These are phyloP conservation scores for Microplitis manilae DNA, from an alignment of 2,888 invertebrate genomes.

Conservation along the genomic window DNA sequence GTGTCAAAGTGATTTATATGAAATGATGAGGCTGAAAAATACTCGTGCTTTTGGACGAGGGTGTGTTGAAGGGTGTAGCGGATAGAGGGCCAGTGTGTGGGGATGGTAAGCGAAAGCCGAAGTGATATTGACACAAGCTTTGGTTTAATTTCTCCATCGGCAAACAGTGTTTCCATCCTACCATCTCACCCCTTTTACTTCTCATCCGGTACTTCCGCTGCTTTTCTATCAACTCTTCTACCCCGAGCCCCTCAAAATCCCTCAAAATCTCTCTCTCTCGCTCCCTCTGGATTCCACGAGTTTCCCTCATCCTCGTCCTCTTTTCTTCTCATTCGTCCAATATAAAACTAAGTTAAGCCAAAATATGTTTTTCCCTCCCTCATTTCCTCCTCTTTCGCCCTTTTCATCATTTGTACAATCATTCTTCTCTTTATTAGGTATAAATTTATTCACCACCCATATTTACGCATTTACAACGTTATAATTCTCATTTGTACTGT, in stretches of 20 bases:
- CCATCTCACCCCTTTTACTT: conserved; percentile 32
- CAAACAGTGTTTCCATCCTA: conserved; percentile 66
- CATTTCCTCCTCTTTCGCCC: no score
- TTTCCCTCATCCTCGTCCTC: conserved; percentile 25
- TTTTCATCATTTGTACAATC: no score
- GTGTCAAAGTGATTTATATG: conserved; percentile 28
- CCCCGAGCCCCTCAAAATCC: background rate
- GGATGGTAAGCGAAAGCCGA: conserved; percentile 59
- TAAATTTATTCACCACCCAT: conserved; percentile 25
- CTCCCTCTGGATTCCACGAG: conserved; percentile 8
- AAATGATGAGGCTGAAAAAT: conserved; percentile 43
- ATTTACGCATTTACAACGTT: conserved; percentile 22
- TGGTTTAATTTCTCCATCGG: conserved; percentile 68
- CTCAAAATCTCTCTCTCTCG: conserved; percentile 22
- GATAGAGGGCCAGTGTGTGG: conserved; percentile 20
- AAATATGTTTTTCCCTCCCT: conserved; percentile 30
- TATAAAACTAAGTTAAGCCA: conserved; percentile 30
- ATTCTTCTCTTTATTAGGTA: background rate
- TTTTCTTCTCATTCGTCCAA: conserved; percentile 39
- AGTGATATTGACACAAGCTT: conserved; percentile 68
- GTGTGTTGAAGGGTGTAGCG: conserved; percentile 33
- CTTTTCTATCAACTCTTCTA: conserved; percentile 21
- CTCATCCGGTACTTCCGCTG: conserved; percentile 18
- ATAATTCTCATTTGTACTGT: conserved; percentile 27
- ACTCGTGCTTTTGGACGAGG: conserved; percentile 45